Conservation (phyloP, 2,888 invertebrate species). For the Linnaemya vulpina region DNA sequence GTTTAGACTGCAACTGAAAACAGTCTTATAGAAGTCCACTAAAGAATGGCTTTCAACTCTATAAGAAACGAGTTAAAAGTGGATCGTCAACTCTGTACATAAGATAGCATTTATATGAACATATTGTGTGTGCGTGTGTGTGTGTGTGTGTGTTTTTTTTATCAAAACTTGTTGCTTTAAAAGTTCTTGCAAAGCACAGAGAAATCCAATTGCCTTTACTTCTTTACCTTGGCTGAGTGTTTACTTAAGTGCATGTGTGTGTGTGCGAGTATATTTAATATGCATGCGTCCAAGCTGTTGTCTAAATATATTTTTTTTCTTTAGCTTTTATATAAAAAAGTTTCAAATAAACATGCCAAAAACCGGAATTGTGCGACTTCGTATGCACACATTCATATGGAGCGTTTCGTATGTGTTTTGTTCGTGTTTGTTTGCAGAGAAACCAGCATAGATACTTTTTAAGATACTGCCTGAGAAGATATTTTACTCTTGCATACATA, state of each 20-base stretch:
- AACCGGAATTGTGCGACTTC: constrained; percentile 54
- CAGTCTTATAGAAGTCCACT: too few relatives aligned
- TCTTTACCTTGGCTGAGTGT: constrained; percentile 46
- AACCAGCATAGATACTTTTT: constrained; percentile 24
- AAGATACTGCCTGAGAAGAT: constrained; percentile 31
- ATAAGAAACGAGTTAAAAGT: constrained; percentile 65
- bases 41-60: neutral
- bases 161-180: constrained; percentile 6
- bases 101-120: constrained; percentile 57
- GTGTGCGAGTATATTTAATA: neutral
- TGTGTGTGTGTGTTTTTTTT: too few relatives aligned
- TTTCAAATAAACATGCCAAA: constrained; percentile 34
- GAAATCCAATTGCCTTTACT: constrained; percentile 54
- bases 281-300: constrained; percentile 26
- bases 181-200: constrained; percentile 36
- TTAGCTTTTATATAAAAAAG: neutral
- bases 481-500: constrained; percentile 21
- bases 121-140: constrained; percentile 33
- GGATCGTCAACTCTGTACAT: constrained; percentile 53
- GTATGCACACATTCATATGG: neutral
- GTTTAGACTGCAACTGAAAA: too few relatives aligned
- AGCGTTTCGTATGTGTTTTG: neutral
- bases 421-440: neutral
- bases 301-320: constrained; percentile 7
- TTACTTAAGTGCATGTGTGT: neutral